Conservation (phyloP, 2,113 vertebrate genomes). For the Gallinago paraguaiae region DNA sequence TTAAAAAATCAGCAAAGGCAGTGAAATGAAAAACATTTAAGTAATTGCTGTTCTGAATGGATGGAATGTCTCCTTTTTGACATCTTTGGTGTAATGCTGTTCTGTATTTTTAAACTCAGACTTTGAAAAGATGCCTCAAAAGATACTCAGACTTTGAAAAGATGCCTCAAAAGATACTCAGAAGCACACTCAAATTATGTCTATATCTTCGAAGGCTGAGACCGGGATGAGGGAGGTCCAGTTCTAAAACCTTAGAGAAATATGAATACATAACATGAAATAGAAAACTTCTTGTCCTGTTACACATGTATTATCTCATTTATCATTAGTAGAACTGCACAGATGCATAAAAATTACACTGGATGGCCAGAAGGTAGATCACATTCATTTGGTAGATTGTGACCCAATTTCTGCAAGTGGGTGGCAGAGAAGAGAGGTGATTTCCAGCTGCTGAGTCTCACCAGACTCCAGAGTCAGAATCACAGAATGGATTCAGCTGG, state of each 20-base stretch:
- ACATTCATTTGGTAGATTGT: neutral
- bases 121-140: neutral
- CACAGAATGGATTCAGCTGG: neutral
- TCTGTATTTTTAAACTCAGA: neutral
- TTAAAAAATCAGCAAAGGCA: neutral
- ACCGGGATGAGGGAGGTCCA: neutral
- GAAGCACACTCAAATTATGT: neutral
- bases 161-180: neutral
- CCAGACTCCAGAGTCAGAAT: neutral
- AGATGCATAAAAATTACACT: neutral
- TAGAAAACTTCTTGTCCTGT: neutral
- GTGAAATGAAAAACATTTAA: neutral
- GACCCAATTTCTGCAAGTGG: neutral
- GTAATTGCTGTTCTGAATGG: neutral
- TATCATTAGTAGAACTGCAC: neutral
- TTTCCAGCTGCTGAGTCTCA: neutral
- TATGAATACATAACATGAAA: neutral
- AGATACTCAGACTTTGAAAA: neutral
- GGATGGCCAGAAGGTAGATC: neutral
- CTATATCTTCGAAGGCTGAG: neutral
- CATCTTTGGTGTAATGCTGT: neutral
- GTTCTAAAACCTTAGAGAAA: neutral
- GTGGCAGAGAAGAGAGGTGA: neutral
- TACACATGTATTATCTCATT: neutral
- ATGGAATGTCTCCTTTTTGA: neutral